Evolutionary conservation across 2,797 vertebrate species (phyloP).

Genomic region (Melanotaenia parkinsoni): DNA sequence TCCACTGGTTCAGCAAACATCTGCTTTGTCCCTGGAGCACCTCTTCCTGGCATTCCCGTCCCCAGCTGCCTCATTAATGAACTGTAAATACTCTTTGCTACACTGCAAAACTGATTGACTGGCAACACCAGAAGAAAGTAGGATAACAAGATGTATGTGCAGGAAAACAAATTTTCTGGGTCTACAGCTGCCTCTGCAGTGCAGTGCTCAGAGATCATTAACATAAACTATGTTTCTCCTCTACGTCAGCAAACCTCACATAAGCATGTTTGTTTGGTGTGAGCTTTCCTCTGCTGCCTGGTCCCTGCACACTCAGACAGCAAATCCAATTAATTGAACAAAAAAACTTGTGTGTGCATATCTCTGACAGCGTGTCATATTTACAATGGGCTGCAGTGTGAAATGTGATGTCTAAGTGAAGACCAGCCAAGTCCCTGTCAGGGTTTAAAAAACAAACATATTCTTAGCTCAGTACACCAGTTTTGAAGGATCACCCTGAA

Average conservation of each 20-base stretch:
- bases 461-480: constrained; percentile 20
- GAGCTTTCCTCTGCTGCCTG: constrained; percentile 54
- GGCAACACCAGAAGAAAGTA: constrained; percentile 42
- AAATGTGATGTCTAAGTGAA: constrained; percentile 32
- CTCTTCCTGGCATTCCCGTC: constrained; percentile 44
- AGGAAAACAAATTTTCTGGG: constrained; percentile 38
- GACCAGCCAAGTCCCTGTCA: constrained; percentile 44
- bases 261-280: constrained; percentile 27
- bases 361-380: constrained; percentile 63
- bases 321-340: constrained; percentile 69
- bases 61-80: constrained; percentile 74
- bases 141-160: constrained; percentile 59
- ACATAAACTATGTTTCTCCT: constrained; percentile 35
- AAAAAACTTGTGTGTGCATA: constrained; percentile 36
- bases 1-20: constrained; percentile 55
- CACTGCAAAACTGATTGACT: constrained; percentile 67
- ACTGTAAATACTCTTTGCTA: constrained; percentile 70
- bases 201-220: constrained; percentile 14
- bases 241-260: constrained; percentile 16
- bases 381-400: constrained; percentile 51
- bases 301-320: constrained; percentile 42
- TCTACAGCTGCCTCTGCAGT: constrained; percentile 32
- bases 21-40: constrained; percentile 51
- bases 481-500: constrained; percentile 29
- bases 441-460: constrained; percentile 16